A percentile compares a stretch with the other conserved stretches of the same genome.
Conservation (phyloP, 2,797 vertebrate species). For the Hippopotamyrus pictus region DNA sequence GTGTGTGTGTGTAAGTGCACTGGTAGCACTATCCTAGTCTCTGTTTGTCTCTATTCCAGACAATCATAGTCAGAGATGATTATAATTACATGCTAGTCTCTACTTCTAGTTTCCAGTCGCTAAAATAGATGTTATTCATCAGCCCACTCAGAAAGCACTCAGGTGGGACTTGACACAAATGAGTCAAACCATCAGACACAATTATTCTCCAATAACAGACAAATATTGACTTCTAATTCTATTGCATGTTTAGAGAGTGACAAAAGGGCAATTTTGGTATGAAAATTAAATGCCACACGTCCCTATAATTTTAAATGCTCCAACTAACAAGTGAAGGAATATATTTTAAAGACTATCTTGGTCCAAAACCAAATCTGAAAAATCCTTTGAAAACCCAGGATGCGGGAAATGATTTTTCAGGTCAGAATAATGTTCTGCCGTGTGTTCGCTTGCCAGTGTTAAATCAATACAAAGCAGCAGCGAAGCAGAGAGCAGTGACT, state of each 20-base stretch:
- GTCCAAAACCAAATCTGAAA: conserved; percentile 12
- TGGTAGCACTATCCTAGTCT: not conserved
- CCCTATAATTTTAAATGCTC: conserved; percentile 22
- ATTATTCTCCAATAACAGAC: conserved; percentile 58
- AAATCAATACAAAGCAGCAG: conserved; percentile 50
- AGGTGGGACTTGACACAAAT: conserved; percentile 42
- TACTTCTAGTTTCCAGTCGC: conserved; percentile 44
- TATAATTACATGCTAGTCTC: conserved; percentile 55
- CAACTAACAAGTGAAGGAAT: conserved; percentile 32
- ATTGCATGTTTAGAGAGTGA: conserved; percentile 46
- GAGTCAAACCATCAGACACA: conserved; percentile 49
- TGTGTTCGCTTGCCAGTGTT: conserved; percentile 42
- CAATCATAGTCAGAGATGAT: conserved; percentile 46
- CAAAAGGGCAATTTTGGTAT: conserved; percentile 22
- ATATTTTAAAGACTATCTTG: conserved; percentile 3
- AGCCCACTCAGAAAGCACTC: conserved; percentile 46
- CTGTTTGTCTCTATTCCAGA: conserved; percentile 29
- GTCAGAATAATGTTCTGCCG: conserved; percentile 35
- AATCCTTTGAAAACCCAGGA: conserved; percentile 37
- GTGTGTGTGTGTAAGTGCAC: not conserved
- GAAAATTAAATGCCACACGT: conserved; percentile 30
- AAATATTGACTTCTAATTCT: conserved; percentile 27
- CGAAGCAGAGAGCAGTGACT: not conserved
- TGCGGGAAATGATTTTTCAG: conserved; percentile 31
- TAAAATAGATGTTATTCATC: conserved; percentile 61